These are phyloP conservation scores for Pampusana beccarii DNA, from an alignment of 2,113 vertebrate genomes.

Conservation along the genomic window DNA sequence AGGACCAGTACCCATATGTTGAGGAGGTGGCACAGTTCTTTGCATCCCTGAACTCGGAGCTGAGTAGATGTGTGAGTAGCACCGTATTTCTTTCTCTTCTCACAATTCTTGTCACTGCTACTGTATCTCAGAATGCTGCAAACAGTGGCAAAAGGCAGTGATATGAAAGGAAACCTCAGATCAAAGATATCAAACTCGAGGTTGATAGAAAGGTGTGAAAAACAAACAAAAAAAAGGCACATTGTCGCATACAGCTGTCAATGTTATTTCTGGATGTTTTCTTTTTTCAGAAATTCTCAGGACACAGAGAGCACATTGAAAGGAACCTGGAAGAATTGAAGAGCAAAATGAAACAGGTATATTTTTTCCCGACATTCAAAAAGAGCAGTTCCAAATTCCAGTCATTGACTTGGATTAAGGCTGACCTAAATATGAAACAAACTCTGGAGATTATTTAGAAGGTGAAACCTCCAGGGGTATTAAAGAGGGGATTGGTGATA, in stretches of 20 bases:
- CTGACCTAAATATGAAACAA: background rate
- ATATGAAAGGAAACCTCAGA: slow-evolving; percentile 49
- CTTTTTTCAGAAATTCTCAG: slow-evolving; percentile 38
- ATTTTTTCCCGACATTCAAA: background rate
- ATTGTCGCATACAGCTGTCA: background rate
- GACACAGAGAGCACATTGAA: slow-evolving; percentile 43
- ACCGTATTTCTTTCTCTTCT: background rate
- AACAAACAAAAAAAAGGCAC: background rate
- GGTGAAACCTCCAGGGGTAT: background rate
- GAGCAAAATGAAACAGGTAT: slow-evolving; percentile 74
- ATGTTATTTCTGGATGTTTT: background rate
- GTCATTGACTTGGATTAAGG: background rate
- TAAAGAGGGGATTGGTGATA: background rate
- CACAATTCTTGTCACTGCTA: background rate
- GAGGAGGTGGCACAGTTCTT: slow-evolving; percentile 73
- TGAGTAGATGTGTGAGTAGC: slow-evolving; percentile 74
- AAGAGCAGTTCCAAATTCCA: background rate
- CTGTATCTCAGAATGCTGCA: background rate
- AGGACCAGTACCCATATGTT: slow-evolving; percentile 37
- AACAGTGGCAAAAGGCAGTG: background rate
- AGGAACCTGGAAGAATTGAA: slow-evolving; percentile 71
- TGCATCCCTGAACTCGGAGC: slow-evolving; percentile 42
- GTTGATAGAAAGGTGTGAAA: background rate
- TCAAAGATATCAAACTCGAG: background rate
- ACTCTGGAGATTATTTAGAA: background rate